A percentile compares a stretch with the other conserved stretches of the same genome.
phyloP scores from a whole-genome alignment of 1,140 invertebrate species.

The Thaumatotibia leucotreta region DNA sequence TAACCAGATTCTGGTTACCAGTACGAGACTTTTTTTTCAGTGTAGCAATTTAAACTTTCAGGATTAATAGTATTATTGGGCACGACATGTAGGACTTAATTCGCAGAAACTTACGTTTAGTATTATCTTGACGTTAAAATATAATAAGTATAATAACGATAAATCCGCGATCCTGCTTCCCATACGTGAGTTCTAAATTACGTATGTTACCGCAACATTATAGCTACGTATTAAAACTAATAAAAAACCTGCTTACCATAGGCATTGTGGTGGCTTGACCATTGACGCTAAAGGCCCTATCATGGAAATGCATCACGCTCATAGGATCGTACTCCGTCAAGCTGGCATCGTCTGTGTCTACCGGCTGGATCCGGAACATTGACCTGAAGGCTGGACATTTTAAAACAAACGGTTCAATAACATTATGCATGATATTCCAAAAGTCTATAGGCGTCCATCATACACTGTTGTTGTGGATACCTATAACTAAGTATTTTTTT shows the following conservation, averaged over 20 bases:
- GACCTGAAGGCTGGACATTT: constrained; percentile 74
- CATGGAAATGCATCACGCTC: constrained; percentile 90
- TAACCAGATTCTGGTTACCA: too few relatives aligned
- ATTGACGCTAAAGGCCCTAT: constrained; percentile 84
- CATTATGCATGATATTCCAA: not conserved
- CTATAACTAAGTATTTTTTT: too few relatives aligned
- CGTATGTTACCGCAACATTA: not conserved
- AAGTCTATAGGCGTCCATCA: not conserved
- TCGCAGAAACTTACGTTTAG: too few relatives aligned
- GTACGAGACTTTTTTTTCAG: too few relatives aligned
- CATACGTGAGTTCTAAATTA: not conserved
- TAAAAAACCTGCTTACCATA: constrained; percentile 68
- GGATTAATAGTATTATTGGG: too few relatives aligned
- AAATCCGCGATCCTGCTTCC: not conserved
- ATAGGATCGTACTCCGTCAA: constrained; percentile 84
- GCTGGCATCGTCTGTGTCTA: constrained; percentile 65
- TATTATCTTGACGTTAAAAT: too few relatives aligned
- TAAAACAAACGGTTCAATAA: not conserved
- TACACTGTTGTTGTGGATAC: not conserved
- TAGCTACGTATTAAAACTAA: not conserved
- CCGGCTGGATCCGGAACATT: constrained; percentile 81
- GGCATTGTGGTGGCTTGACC: constrained; percentile 82
- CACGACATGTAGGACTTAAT: too few relatives aligned
- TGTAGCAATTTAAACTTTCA: too few relatives aligned
- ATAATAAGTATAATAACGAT: too few relatives aligned